Evolutionary conservation across 2,113 vertebrate species (phyloP).

Genomic region (Hoplias malabaricus): DNA sequence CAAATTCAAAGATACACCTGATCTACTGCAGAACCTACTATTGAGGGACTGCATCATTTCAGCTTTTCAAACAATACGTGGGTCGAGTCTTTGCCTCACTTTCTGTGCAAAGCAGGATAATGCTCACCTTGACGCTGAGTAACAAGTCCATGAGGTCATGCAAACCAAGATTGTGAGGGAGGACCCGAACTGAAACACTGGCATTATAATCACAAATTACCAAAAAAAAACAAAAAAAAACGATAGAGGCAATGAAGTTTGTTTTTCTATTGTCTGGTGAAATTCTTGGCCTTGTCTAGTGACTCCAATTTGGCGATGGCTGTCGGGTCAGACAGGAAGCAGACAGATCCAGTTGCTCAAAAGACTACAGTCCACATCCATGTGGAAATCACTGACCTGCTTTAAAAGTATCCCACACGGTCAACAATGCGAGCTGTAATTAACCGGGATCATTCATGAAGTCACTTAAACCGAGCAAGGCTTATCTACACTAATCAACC

Average conservation of each 20-base stretch:
- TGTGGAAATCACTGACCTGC: constrained; percentile 6
- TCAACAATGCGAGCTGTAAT: background rate
- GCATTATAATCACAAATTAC: background rate
- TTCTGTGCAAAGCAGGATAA: background rate
- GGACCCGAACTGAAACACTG: background rate
- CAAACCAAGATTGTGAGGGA: constrained; percentile 7
- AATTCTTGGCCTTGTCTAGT: background rate
- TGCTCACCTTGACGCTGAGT: constrained; percentile 22
- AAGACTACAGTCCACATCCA: constrained; percentile 7
- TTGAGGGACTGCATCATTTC: background rate
- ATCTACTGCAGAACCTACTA: background rate
- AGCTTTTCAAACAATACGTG: background rate
- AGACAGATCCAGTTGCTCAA: background rate
- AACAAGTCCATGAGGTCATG: constrained; percentile 28
- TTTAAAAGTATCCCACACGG: constrained; percentile 10
- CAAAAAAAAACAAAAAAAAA: too few relatives aligned
- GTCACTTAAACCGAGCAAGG: background rate
- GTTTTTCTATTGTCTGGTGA: background rate
- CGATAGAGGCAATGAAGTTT: background rate
- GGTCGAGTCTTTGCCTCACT: background rate
- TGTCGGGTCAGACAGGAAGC: constrained; percentile 20
- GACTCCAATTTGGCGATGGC: constrained; percentile 12
- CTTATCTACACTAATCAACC: background rate
- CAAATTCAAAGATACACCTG: background rate
- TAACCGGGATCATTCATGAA: background rate